Conservation (phyloP, 2,797 vertebrate species). For the Spinibarbus caldwelli region DNA sequence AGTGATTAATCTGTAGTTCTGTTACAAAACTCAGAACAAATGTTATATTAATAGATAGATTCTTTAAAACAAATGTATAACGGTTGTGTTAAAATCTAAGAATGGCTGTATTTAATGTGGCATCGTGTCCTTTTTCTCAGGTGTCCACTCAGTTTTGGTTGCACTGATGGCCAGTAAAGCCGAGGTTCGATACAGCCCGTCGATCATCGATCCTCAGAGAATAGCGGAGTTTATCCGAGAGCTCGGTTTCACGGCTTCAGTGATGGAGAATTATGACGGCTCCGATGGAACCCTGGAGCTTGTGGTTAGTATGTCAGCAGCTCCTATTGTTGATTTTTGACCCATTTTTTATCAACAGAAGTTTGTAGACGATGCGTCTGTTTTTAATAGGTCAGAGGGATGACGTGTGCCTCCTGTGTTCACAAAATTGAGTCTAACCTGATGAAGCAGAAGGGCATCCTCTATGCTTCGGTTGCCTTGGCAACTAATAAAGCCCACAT, state of each 20-base stretch:
- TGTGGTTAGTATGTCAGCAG: conserved; percentile 81
- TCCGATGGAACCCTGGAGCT: conserved; percentile 90
- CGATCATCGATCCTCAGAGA: conserved; percentile 81
- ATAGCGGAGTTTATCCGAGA: conserved; percentile 90
- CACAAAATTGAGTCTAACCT: conserved; percentile 97
- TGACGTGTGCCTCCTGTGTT: conserved; percentile 97
- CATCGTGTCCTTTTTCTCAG: conserved; percentile 68
- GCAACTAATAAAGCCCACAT: conserved; percentile 98
- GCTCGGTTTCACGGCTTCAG: conserved; percentile 90
- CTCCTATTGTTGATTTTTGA: background rate
- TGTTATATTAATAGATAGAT: background rate
- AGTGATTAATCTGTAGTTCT: background rate
- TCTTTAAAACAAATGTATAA: background rate
- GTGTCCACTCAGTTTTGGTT: conserved; percentile 91
- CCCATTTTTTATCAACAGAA: background rate
- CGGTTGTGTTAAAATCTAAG: background rate
- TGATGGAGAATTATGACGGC: conserved; percentile 91
- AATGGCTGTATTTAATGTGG: background rate
- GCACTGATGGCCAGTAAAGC: conserved; percentile 98
- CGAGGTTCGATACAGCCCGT: conserved; percentile 91
- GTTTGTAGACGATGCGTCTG: conserved; percentile 44
- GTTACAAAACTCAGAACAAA: background rate
- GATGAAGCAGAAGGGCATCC: conserved; percentile 88
- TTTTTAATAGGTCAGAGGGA: conserved; percentile 89
- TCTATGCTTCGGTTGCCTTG: conserved; percentile 93